Base-by-base conservation (phyloP, 2,113 vertebrate genomes). In the Brevimyrus niger region DNA sequence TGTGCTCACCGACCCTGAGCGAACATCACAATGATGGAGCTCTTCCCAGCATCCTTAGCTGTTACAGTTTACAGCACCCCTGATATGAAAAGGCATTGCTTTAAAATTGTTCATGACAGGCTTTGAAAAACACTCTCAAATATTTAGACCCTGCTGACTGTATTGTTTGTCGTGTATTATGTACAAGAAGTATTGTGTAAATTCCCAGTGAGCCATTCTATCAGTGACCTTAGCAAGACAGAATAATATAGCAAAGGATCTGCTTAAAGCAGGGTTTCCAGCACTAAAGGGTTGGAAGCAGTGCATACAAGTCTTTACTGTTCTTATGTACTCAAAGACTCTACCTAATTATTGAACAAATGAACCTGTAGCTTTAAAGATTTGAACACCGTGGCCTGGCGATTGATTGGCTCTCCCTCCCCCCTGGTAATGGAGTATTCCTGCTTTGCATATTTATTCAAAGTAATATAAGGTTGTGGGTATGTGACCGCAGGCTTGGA, bases 51-150 rank as follows among this genome's bases (percentile, higher is more conserved):
- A 80, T 80, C 31, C 73, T 80, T 80, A 38, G 31, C 35, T 48
- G 46, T 86, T 31, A 86, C n/a, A 50, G 21, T 48, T 85, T 85
- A 85, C 83, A 50, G 13, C 83, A 48, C 46, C 46, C 46, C n/a
- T 17, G 44, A 47, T 50, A 27, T 27, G 44, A 50, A 86, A 50
- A 86, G 47, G 10, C 46, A 47, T 27, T 86, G 46, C 44, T 86
- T 47, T 50, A 27, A 50, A 86, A 86, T 48, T 86, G 83, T 50
- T 86, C 44, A 86, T 86, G 83, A 27, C 83, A 86, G 44, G 46
- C 83, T 50, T 50, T 86, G 83, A 86, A n/a, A 50, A 86, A 86
- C 48, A 27, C 83, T 84, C 42, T 13, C 44, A 47, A 50, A 85
- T n/a, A 50, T 47, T 23, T 85, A 27, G 23, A 48, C 44, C 83